Conservation (phyloP, 2,113 vertebrate genomes). For the Calyptommatus sinebrachiatus region DNA sequence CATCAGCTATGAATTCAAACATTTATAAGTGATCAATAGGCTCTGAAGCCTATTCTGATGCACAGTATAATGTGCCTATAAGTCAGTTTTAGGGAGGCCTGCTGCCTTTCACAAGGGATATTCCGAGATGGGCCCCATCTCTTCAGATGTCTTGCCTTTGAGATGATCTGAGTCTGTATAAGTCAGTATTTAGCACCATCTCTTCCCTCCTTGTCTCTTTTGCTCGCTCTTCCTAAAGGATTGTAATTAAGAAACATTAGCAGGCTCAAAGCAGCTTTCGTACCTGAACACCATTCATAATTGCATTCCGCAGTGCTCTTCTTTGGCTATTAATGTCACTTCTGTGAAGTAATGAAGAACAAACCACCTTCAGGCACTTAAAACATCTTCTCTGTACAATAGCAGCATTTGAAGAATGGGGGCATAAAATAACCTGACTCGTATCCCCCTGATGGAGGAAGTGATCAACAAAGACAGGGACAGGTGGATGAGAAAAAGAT, state of each 20-base stretch:
- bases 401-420: slow-evolving; percentile 74
- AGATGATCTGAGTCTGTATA: slow-evolving; percentile 32
- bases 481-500: slow-evolving; percentile 16
- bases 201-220: slow-evolving; percentile 59
- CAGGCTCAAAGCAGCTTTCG: slow-evolving; percentile 81
- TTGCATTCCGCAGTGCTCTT: slow-evolving; percentile 81
- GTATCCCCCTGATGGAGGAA: slow-evolving; percentile 57
- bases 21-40: too few relatives aligned
- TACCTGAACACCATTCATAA: slow-evolving; percentile 82
- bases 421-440: slow-evolving; percentile 76
- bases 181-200: slow-evolving; percentile 34
- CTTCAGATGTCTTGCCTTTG: slow-evolving; percentile 5
- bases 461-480: slow-evolving; percentile 38
- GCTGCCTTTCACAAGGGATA: not conserved
- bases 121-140: not conserved
- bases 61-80: too few relatives aligned
- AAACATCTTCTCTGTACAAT: slow-evolving; percentile 81
- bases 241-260: slow-evolving; percentile 85
- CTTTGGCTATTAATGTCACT: slow-evolving; percentile 85
- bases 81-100: not conserved
- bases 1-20: too few relatives aligned
- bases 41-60: too few relatives aligned
- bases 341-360: slow-evolving; percentile 84
- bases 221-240: slow-evolving; percentile 70
- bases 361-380: slow-evolving; percentile 83